Percentiles rank a stretch among this genome's conserved stretches.
phyloP scores from a whole-genome alignment of 2,888 invertebrate genomes.

The Patella caerulea region DNA sequence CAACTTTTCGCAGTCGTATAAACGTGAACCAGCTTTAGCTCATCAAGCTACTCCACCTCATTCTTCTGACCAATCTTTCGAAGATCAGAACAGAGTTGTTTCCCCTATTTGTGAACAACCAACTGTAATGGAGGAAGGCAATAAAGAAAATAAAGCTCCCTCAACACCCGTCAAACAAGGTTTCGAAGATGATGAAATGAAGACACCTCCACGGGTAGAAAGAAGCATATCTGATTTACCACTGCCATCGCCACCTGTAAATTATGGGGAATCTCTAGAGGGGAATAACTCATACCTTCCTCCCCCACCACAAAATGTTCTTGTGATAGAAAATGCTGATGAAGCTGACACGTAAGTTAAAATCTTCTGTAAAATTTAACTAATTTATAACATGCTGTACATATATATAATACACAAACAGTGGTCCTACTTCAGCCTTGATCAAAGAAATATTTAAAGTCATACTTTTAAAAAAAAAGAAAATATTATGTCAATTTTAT shows the following conservation, averaged over 20 bases:
- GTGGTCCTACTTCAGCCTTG: too few species aligned
- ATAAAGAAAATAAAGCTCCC: slow-evolving; percentile 21
- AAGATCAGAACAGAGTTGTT: slow-evolving; percentile 1
- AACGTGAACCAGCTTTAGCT: slow-evolving; percentile 50
- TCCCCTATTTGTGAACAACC: slow-evolving; percentile 6
- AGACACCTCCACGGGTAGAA: slow-evolving; percentile 4
- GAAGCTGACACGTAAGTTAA: slow-evolving; percentile 25
- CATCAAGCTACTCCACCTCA: slow-evolving; percentile 53
- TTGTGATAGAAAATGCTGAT: slow-evolving; percentile 22
- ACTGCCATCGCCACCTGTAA: slow-evolving; percentile 25
- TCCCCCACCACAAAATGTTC: slow-evolving; percentile 42
- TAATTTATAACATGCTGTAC: too few species aligned
- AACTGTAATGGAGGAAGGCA: slow-evolving; percentile 19
- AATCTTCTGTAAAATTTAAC: background rate
- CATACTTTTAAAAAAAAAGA: too few species aligned
- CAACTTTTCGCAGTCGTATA: slow-evolving; percentile 53
- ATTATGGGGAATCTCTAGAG: background rate
- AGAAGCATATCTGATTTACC: slow-evolving; percentile 25
- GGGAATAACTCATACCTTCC: slow-evolving; percentile 29
- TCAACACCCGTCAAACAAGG: background rate
- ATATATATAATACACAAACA: too few species aligned
- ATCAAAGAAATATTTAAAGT: too few species aligned
- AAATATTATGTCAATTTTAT: too few species aligned
- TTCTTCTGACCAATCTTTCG: slow-evolving; percentile 29
- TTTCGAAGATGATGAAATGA: background rate